Percentiles rank a stretch among this genome's conserved stretches.
Evolutionary conservation across 1,140 invertebrate genomes (phyloP).

Genomic region (Brachionus manjavacas): DNA sequence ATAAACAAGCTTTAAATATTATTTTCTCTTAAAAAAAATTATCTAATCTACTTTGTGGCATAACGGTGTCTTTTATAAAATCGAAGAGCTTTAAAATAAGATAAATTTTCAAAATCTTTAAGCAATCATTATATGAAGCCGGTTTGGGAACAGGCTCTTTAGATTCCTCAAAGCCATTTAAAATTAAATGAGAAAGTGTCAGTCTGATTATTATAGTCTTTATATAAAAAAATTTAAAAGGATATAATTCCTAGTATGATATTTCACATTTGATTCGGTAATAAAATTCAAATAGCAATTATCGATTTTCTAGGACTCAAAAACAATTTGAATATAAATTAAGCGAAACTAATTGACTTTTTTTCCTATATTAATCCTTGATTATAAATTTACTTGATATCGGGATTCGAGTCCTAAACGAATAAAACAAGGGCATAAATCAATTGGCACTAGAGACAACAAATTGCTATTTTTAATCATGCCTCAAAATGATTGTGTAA

Average conservation of each 20-base stretch:
- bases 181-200: no score
- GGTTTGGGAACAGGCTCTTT: no score
- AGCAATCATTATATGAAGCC: no score
- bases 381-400: background rate
- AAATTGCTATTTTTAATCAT: background rate
- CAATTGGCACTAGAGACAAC: background rate
- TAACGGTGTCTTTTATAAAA: no score
- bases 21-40: no score
- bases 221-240: background rate
- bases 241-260: background rate
- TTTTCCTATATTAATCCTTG: background rate
- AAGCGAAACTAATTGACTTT: conserved; percentile 17
- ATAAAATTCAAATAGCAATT: background rate
- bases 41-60: no score
- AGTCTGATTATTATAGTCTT: background rate
- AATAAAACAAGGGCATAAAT: background rate
- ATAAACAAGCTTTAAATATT: no score
- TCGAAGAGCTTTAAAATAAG: no score
- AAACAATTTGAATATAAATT: conserved; percentile 18
- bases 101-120: no score
- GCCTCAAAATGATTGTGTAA: background rate
- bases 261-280: conserved; percentile 11
- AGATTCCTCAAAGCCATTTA: no score
- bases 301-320: background rate
- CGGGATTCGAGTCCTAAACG: background rate